These are phyloP conservation scores for Eurystomus glaucurus DNA, from an alignment of 2,797 vertebrate species.

Conservation along the genomic window DNA sequence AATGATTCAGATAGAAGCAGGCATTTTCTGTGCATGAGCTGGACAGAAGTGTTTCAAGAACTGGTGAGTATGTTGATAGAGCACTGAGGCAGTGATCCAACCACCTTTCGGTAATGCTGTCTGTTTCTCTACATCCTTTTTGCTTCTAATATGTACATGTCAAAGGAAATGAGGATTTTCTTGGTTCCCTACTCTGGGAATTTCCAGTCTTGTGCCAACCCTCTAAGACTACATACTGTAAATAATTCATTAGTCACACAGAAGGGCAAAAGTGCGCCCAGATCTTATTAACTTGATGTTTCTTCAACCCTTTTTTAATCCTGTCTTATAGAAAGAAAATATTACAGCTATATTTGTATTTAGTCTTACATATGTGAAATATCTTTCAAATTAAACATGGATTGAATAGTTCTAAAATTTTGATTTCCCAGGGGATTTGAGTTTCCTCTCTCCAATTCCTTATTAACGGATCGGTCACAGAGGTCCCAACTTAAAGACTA, in stretches of 20 bases:
- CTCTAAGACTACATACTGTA: background rate
- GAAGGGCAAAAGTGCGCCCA: background rate
- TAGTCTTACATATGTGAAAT: conserved; percentile 13
- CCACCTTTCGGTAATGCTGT: background rate
- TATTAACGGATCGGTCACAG: conserved; percentile 59
- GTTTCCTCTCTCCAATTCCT: conserved; percentile 49
- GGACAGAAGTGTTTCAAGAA: background rate
- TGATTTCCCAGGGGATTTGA: conserved; percentile 50
- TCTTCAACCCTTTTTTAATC: conserved; percentile 31
- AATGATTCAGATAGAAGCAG: rapidly evolving
- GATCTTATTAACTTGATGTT: conserved; percentile 53
- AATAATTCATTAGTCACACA: conserved; percentile 44
- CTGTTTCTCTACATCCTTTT: background rate
- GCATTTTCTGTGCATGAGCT: background rate
- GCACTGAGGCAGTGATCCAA: background rate
- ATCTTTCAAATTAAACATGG: conserved; percentile 37
- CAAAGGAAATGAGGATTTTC: conserved; percentile 5
- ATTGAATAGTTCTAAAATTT: background rate
- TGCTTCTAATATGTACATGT: background rate
- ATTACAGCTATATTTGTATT: conserved; percentile 15
- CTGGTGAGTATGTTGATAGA: background rate
- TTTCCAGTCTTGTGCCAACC: background rate
- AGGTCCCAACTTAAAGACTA: conserved; percentile 48
- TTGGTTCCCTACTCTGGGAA: background rate
- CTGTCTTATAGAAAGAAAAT: conserved; percentile 31